phyloP scores from a whole-genome alignment of 1,140 invertebrate genomes.

The Lysiphlebus fabarum region DNA sequence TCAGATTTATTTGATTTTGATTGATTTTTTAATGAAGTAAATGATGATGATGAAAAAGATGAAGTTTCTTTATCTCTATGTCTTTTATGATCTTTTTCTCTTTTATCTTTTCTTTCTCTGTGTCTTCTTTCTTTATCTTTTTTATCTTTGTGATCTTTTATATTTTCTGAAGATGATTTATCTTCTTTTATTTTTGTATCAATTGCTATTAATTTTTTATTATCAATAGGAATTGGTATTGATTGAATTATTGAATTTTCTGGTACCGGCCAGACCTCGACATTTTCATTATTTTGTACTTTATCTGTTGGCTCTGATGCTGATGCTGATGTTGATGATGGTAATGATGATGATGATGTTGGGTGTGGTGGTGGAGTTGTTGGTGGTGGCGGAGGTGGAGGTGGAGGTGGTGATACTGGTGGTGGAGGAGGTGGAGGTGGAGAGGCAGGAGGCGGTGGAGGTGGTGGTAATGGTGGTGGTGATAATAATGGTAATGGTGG shows the following conservation, averaged over 20 bases:
- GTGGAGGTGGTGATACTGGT: slow-evolving; percentile 6
- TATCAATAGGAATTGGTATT: background rate
- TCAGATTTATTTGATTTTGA: slow-evolving; percentile 22
- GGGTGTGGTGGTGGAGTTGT: background rate
- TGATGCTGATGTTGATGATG: background rate
- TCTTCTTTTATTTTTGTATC: slow-evolving; percentile 24
- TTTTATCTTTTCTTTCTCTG: slow-evolving; percentile 32
- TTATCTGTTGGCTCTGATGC: background rate
- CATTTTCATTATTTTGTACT: background rate
- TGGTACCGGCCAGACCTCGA: background rate
- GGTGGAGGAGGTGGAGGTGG: slow-evolving; percentile 18
- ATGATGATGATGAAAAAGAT: slow-evolving; percentile 15
- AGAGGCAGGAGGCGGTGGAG: slow-evolving; percentile 14
- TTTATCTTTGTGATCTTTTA: slow-evolving; percentile 31
- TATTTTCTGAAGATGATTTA: background rate
- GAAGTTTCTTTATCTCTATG: slow-evolving; percentile 35
- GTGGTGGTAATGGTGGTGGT: slow-evolving; percentile 4
- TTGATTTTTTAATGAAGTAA: too few species aligned
- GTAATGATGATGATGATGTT: background rate
- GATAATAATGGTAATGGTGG: slow-evolving; percentile 2
- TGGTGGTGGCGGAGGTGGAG: slow-evolving; percentile 16
- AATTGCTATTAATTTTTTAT: slow-evolving; percentile 24
- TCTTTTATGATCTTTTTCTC: slow-evolving; percentile 33
- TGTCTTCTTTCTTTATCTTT: slow-evolving; percentile 33
- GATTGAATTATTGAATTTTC: background rate